Evolutionary conservation across 2,888 invertebrate genomes (phyloP).

Genomic region (Blastobasis adustella): DNA sequence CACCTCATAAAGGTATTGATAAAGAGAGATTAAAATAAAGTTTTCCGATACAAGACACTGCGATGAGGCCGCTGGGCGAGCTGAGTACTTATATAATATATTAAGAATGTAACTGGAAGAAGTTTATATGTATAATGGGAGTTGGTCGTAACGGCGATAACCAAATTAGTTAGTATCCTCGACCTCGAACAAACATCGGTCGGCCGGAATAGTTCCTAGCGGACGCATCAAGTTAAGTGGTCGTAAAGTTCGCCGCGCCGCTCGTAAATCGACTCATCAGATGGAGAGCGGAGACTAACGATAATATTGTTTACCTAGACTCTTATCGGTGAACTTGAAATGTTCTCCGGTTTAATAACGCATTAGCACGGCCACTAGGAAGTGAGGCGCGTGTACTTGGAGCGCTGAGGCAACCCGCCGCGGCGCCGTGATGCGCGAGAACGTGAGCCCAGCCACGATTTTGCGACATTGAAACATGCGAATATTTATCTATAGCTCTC

Average conservation of each 20-base stretch:
- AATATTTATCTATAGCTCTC: not conserved
- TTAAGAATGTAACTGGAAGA: too few species aligned
- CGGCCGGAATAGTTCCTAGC: constrained; percentile 13
- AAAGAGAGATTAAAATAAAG: too few species aligned
- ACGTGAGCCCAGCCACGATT: constrained; percentile 25
- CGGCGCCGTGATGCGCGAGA: constrained; percentile 2
- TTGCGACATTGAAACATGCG: constrained; percentile 17
- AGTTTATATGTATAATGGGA: too few species aligned
- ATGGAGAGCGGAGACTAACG: constrained; percentile 32
- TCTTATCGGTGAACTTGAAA: constrained; percentile 64
- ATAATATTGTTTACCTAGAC: constrained; percentile 43
- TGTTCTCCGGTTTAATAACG: constrained; percentile 45
- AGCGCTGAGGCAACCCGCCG: too few species aligned
- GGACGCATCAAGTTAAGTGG: constrained; percentile 17
- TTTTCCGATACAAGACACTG: too few species aligned
- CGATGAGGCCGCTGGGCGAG: too few species aligned
- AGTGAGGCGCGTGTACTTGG: constrained; percentile 30
- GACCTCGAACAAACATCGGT: constrained; percentile 11
- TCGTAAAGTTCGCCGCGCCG: constrained; percentile 16
- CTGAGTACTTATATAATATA: too few species aligned
- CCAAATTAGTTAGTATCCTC: constrained; percentile 6
- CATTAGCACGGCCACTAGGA: constrained; percentile 46
- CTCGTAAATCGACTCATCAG: constrained; percentile 24
- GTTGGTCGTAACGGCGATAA: not conserved
- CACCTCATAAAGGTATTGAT: too few species aligned